Base-by-base conservation (phyloP, 30 jellyfish, hydroid and myxozoan genomes). In the Hydra vulgaris region DNA sequence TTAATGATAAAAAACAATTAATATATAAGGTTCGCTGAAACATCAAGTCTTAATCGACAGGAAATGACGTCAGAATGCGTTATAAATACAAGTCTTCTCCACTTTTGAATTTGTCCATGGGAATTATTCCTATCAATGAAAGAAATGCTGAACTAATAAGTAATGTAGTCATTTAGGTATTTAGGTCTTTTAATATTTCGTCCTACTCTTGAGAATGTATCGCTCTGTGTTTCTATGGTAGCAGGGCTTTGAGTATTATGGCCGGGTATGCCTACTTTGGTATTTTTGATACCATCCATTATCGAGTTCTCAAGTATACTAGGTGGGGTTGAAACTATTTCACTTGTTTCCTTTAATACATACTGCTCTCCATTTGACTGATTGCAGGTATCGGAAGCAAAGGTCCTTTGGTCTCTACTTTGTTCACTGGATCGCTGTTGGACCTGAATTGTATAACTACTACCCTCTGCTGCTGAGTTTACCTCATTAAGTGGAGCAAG, bases 301-400 rank as follows among this genome's bases (percentile, higher is more conserved):
- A 40, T 3, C 61, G 61, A 40, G 61, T 40, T 40, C 61, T 40
- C 61, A 40, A 40, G 61, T 3, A 3, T 12, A 40, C 61, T 40
- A 40, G 5, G 61, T 40, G 61, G 5, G 12, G 61, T 40, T 40
- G 12, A 40, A 40, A 40, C 61, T 40, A 40, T 40, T 40, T 40
- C 61, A 40, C 12, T 40, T 5, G 61, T 40, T 40, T 40, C 61
- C 5, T 3, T 40, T 12, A 12, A 40, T 40, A 12, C 61, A 40
- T 40, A 12, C 61, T 12, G 61, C 61, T 12, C 61, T 40, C 12
- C 8, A 40, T 16, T 69, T 19, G 1, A 75, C 18, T 66, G 78
- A 74, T 75, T 82, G 88, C 0, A 68, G 78, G n/a, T 54, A 23
- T 25, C 71, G 77, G 12, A 3, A 40, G 8, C 61, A 3, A 40